Evolutionary conservation across 2,797 vertebrate genomes (phyloP), one percentile per base, ranked within the genome.

Genomic region (Gymnoscopelus braueri): DNA sequence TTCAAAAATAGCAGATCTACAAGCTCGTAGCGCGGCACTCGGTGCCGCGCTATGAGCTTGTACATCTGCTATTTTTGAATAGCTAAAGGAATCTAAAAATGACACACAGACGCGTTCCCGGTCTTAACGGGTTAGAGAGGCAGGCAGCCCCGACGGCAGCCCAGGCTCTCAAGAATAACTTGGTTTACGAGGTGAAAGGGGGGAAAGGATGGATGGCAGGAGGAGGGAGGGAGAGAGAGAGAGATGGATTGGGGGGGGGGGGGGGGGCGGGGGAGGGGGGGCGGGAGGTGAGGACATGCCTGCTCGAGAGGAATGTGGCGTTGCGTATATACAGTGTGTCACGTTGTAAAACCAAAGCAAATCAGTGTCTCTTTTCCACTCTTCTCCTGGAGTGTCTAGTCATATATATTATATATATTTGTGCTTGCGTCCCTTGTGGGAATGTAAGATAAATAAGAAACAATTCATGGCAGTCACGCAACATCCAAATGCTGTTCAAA

Each of bases 161-260:
- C 63, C 29, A 35, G 50, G n/a, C 69, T 77, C 86, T 88, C 63
- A 57, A 80, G 76, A 82, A 82, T 75, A 80, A 83, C 77, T 72
- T 19, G 86, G 62, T 87, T 80, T 63, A 79, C 52, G 62, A 64
- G 79, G 77, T 63, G 78, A 72, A 66, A 61, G 53, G 53, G 60
- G 11, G 50, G 53, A 71, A 61, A 61, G 65, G 13, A 14, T 53
- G 14, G 13, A 14, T 3, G 60, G 19, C 24, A 26, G 19, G 44
- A 48, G 15, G 32, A 32, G 5, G 53, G 60, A 14, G 50, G 52
- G 52, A 71, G 63, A 59, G 65, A 50, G 65, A 50, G 67, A 35
- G 61, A 47, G 53, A 11, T 49, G n/a, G 64, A 56, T 56, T 56
- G 55, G 12, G 5, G 52, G 15, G 5, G 8, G 52, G 12, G 7